phyloP scores from a whole-genome alignment of 2,113 vertebrate genomes.

The Chaetodon auriga region DNA sequence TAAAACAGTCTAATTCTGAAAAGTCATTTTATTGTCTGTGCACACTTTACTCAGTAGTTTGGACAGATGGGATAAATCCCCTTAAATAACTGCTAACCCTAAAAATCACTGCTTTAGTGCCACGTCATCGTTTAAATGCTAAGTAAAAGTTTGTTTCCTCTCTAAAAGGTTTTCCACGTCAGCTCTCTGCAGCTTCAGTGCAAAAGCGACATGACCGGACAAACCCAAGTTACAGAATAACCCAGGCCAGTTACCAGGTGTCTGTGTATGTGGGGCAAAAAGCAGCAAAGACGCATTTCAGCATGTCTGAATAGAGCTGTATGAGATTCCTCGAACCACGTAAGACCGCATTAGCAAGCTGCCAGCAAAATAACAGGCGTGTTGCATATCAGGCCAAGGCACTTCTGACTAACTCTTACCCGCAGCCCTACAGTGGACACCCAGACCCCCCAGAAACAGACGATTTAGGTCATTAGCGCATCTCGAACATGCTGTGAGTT shows the following conservation, averaged over 20 bases:
- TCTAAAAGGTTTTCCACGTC: not conserved
- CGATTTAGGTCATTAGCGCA: not conserved
- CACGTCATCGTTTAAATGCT: not conserved
- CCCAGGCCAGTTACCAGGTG: not conserved
- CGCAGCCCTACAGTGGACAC: slow-evolving; percentile 14
- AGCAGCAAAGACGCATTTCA: slow-evolving; percentile 1
- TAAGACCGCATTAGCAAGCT: slow-evolving; percentile 47
- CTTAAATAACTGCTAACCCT: not conserved
- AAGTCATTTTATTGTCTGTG: not conserved
- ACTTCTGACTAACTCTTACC: slow-evolving; percentile 69
- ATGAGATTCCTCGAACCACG: not conserved
- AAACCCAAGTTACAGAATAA: not conserved
- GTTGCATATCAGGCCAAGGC: slow-evolving; percentile 76
- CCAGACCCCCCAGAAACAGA: slow-evolving; percentile 38
- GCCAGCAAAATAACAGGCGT: slow-evolving; percentile 44
- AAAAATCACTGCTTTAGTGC: not conserved
- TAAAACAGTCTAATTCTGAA: not conserved
- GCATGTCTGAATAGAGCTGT: slow-evolving; percentile 5
- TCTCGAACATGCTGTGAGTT: slow-evolving; percentile 10
- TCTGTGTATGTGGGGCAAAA: not conserved
- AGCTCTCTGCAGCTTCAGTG: not conserved
- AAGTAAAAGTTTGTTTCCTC: not conserved
- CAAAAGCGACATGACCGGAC: not conserved
- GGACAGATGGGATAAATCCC: not conserved
- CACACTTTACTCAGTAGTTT: not conserved